These are phyloP conservation scores for Caenorhabditis brenneri DNA, from an alignment of 1,140 invertebrate genomes.

Conservation along the genomic window DNA sequence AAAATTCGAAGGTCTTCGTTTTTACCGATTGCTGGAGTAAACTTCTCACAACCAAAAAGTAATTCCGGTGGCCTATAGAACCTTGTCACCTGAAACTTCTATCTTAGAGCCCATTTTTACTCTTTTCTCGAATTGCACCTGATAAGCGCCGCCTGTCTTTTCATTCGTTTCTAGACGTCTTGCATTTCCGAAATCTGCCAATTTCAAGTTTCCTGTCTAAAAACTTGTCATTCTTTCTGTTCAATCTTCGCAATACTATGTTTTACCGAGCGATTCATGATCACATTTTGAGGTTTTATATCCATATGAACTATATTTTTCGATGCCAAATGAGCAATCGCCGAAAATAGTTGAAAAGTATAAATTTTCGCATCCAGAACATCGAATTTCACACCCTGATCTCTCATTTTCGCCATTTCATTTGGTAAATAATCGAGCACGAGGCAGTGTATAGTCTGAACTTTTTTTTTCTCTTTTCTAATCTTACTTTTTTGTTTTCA, in stretches of 20 bases:
- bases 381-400: conserved; percentile 47
- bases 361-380: conserved; percentile 50
- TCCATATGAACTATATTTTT: conserved; percentile 49
- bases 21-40: conserved; percentile 47
- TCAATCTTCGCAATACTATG: too few relatives aligned
- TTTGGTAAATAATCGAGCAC: conserved; percentile 53
- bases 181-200: conserved; percentile 58
- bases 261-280: conserved; percentile 49
- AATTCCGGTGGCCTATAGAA: conserved; percentile 57
- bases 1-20: not conserved
- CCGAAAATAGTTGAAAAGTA: conserved; percentile 44
- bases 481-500: not conserved
- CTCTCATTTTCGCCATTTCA: conserved; percentile 49
- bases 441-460: conserved; percentile 51
- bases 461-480: not conserved
- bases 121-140: not conserved
- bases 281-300: conserved; percentile 56
- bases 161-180: conserved; percentile 10
- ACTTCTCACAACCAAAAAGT: conserved; percentile 49
- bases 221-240: not conserved
- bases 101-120: not conserved
- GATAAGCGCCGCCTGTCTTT: conserved; percentile 39
- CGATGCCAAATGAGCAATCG: conserved; percentile 34
- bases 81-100: conserved; percentile 43
- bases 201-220: conserved; percentile 33